A percentile compares a stretch with the other conserved stretches of the same genome.
phyloP scores from a whole-genome alignment of 2,113 vertebrate genomes.

The Cyrtonyx montezumae region DNA sequence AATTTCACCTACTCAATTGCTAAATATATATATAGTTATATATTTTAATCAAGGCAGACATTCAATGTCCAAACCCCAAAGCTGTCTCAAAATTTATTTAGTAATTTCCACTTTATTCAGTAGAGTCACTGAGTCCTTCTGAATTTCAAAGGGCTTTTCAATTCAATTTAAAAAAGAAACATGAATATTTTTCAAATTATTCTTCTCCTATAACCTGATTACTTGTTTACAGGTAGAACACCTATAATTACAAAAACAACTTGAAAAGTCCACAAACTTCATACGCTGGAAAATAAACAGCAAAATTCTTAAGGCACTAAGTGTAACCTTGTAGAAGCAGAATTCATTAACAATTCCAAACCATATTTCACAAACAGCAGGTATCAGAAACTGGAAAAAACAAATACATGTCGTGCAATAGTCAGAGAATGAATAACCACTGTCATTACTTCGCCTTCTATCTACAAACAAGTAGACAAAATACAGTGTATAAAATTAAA shows the following conservation, averaged over 20 bases:
- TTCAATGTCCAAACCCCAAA: not conserved
- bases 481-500: not conserved
- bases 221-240: not conserved
- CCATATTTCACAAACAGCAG: slow-evolving; percentile 24
- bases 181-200: not conserved
- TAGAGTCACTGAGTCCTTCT: not conserved
- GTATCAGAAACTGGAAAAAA: not conserved
- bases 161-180: not conserved
- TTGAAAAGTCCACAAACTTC: not conserved
- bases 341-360: not conserved
- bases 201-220: not conserved
- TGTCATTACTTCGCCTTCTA: not conserved
- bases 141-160: not conserved
- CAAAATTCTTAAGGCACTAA: not conserved
- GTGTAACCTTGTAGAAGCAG: not conserved
- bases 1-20: not conserved
- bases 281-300: not conserved
- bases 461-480: not conserved
- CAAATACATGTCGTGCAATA: not conserved
- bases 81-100: not conserved
- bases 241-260: not conserved
- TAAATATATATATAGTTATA: not conserved
- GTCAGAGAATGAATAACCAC: not conserved
- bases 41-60: not conserved
- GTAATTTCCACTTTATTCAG: not conserved